A percentile compares a stretch with the other conserved stretches of the same genome.
Conservation (phyloP, 1,140 invertebrate genomes). For the Hypothenemus hampei region DNA sequence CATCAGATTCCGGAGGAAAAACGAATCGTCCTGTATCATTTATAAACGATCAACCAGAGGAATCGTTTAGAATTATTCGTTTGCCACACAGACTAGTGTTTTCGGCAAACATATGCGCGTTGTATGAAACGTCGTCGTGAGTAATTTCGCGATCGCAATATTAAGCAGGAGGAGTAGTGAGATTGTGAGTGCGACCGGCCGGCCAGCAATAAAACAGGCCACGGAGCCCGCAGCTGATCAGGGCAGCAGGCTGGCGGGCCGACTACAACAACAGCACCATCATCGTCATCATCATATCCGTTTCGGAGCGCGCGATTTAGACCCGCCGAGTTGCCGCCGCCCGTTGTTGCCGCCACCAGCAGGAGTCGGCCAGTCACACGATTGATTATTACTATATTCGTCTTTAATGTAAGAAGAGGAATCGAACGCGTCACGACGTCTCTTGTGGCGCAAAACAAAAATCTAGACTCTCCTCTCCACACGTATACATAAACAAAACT, state of each 20-base stretch:
- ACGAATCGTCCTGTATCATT: slow-evolving; percentile 28
- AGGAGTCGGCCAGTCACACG: slow-evolving; percentile 14
- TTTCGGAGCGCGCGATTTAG: slow-evolving; percentile 7
- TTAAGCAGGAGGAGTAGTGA: slow-evolving; percentile 17
- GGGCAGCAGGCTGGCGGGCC: slow-evolving; percentile 10
- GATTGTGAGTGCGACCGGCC: too few relatives aligned
- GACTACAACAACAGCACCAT: too few relatives aligned
- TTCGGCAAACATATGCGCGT: slow-evolving; percentile 22
- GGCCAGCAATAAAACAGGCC: slow-evolving; percentile 9
- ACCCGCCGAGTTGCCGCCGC: slow-evolving; percentile 23
- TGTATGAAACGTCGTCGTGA: slow-evolving; percentile 13
- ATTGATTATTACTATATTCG: slow-evolving; percentile 18
- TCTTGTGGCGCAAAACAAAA: slow-evolving; percentile 3
- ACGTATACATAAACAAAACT: too few relatives aligned
- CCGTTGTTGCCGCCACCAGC: slow-evolving; percentile 16
- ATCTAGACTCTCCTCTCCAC: too few relatives aligned
- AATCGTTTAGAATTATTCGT: neutral
- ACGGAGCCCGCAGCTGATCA: slow-evolving; percentile 24
- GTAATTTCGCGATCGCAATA: slow-evolving; percentile 20
- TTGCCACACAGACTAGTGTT: too few relatives aligned
- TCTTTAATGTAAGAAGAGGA: slow-evolving; percentile 8
- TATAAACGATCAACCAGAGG: slow-evolving; percentile 13
- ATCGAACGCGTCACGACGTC: slow-evolving; percentile 11
- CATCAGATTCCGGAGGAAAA: slow-evolving; percentile 28
- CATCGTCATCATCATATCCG: too few relatives aligned